Base-by-base conservation (phyloP, 1,140 invertebrate genomes). In the Drosophila kikkawai region DNA sequence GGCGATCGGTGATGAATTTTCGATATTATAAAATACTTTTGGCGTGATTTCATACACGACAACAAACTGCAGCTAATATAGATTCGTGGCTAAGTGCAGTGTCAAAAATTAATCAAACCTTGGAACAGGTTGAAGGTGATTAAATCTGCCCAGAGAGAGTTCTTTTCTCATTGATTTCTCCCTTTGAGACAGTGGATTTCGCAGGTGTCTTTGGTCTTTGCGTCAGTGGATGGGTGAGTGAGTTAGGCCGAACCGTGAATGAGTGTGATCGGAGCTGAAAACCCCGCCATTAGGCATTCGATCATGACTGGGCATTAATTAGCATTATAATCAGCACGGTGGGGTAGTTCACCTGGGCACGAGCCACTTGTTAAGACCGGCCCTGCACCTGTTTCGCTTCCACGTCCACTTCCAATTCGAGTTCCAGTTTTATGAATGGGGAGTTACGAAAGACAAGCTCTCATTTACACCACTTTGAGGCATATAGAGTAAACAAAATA, bases 311-410 rank as follows among this genome's bases (percentile, higher is more conserved):
- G 82, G 64, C 75, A 79, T 81, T 86, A 80, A 86, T 88, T 86
- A 83, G 80, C 84, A 88, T 83, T 78, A 74, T 69, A 83, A 88
- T 88, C 50, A 82, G 48, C 59, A n/a, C 50, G 53, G 67, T 69
- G 80, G 82, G 84, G 84, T 87, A 82, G 80, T 88, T 88, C 84
- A 87, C 83, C 83, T 80, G 76, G 80, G 83, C 83, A 87, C 83
- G 83, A 83, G 83, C 84, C 83, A 88, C 57, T 77, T 56, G 84
- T 69, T 76, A 87, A 76, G 57, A 83, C 48, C 74, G 70, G 76
- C 80, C 80, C 77, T 87, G 83, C 83, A 86, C 84, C 55, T 79
- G 80, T 47, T 65, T 57, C 37, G 58, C 22, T 58, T 68, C 39
- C 34, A 19, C 44, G 36, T 51, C 39, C 34, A 56, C 22, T 29